Conservation (phyloP, 2,888 invertebrate genomes). For the Tetrapedia diversipes region DNA sequence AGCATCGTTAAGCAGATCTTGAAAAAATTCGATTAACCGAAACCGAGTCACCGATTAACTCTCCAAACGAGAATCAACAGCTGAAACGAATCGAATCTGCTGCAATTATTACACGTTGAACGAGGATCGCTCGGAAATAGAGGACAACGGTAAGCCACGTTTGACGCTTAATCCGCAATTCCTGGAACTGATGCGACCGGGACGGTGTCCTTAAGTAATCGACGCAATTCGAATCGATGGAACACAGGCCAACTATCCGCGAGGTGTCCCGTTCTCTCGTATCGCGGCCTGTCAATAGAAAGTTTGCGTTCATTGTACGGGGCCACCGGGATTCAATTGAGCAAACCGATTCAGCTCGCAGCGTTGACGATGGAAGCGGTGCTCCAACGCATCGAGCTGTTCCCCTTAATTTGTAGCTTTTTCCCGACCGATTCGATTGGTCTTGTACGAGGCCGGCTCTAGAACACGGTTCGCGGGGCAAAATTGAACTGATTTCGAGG, state of each 20-base stretch:
- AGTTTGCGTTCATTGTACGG: conserved; percentile 41
- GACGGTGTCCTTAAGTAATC: background rate
- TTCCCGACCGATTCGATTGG: conserved; percentile 29
- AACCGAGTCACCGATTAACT: too few relatives aligned
- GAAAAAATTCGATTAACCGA: too few relatives aligned
- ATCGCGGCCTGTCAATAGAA: conserved; percentile 35
- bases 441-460: conserved; percentile 23
- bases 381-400: conserved; percentile 31
- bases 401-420: conserved; percentile 49
- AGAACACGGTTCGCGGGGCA: background rate
- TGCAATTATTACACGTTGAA: too few relatives aligned
- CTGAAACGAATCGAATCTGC: too few relatives aligned
- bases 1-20: too few relatives aligned
- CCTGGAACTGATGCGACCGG: background rate
- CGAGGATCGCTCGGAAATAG: too few relatives aligned
- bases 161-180: background rate
- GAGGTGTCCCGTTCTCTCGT: conserved; percentile 20
- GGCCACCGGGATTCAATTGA: conserved; percentile 34
- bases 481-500: conserved; percentile 27
- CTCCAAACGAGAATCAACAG: too few relatives aligned
- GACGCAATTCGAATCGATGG: background rate
- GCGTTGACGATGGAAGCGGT: conserved; percentile 28
- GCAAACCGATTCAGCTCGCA: conserved; percentile 42
- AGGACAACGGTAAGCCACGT: background rate
- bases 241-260: background rate